Evolutionary conservation across 2,888 invertebrate genomes (phyloP).

Genomic region (Melanostoma scalare): DNA sequence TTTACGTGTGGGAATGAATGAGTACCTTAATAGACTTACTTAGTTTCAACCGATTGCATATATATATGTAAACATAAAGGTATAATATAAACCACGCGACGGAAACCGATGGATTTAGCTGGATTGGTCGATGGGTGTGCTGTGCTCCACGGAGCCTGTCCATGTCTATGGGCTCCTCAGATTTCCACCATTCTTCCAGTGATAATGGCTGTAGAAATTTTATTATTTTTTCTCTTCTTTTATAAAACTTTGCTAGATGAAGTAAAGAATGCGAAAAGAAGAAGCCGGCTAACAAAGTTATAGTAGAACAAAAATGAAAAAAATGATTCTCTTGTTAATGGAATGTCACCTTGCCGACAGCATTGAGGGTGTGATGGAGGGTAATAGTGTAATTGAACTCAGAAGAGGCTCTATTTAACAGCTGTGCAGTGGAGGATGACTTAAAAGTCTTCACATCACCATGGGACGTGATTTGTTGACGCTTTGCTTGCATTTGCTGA

Average conservation of each 20-base stretch:
- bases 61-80: not conserved
- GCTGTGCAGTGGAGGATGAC: slow-evolving; percentile 4
- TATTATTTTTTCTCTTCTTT: slow-evolving; percentile 1
- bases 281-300: slow-evolving; percentile 33
- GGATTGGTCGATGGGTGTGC: slow-evolving; percentile 2
- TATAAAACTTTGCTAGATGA: not conserved
- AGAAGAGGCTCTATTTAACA: not conserved
- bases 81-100: slow-evolving; percentile 2
- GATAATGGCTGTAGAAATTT: slow-evolving; percentile 23
- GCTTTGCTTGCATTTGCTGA: not conserved
- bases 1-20: slow-evolving; percentile 68
- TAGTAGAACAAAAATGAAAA: not conserved
- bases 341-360: slow-evolving; percentile 49
- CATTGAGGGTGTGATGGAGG: slow-evolving; percentile 23
- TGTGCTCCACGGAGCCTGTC: not conserved
- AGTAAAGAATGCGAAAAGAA: slow-evolving; percentile 35
- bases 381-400: slow-evolving; percentile 48
- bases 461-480: slow-evolving; percentile 33
- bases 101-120: slow-evolving; percentile 1
- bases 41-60: slow-evolving; percentile 45
- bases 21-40: slow-evolving; percentile 54
- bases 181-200: slow-evolving; percentile 20
- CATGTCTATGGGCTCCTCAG: slow-evolving; percentile 24
- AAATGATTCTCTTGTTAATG: slow-evolving; percentile 53
- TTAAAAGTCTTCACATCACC: slow-evolving; percentile 13